phyloP scores from a whole-genome alignment of 2,113 vertebrate genomes.

The zebrafish (Danio rerio) region GRCz12tu NC_133200.1:12645001-12645500 shows the following conservation, averaged over 20 bases:
- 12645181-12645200: constrained; percentile 17
- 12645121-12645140: constrained; percentile 20
- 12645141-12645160: constrained; percentile 32
- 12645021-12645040: constrained; percentile 16
- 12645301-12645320: constrained; percentile 4
- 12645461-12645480: too few species aligned
- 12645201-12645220: not conserved
- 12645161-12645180: constrained; percentile 22
- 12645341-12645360: not conserved
- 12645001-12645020: constrained; percentile 26
- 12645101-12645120: constrained; percentile 35
- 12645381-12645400: too few species aligned
- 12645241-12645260: constrained; percentile 26
- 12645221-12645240: constrained; percentile 23
- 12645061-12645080: constrained; percentile 44
- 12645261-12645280: constrained; percentile 23
- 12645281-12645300: not conserved
- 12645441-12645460: too few species aligned
- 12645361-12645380: too few species aligned
- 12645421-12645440: too few species aligned
- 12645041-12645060: constrained; percentile 33
- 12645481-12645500: too few species aligned
- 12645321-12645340: constrained; percentile 10
- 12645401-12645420: too few species aligned
- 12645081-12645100: constrained; percentile 36